phyloP scores from a whole-genome alignment of 2,113 vertebrate genomes.

The Limanda limanda region DNA sequence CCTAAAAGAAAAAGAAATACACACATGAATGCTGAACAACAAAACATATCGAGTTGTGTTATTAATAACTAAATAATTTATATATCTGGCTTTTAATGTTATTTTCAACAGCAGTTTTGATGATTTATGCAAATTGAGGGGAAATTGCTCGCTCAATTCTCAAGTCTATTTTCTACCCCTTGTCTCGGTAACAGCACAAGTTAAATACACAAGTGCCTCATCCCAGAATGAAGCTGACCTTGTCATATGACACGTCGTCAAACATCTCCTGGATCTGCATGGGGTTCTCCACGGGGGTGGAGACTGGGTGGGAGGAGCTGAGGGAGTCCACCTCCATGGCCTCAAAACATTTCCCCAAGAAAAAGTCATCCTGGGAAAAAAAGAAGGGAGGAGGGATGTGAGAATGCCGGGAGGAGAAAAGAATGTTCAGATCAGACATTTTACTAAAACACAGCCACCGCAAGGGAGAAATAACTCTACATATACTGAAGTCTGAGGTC shows the following conservation, averaged over 20 bases:
- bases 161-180: too few species aligned
- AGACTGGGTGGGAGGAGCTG: constrained; percentile 91
- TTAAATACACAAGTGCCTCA: too few species aligned
- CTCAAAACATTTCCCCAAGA: constrained; percentile 88
- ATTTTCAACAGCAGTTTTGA: background rate
- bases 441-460: too few species aligned
- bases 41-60: background rate
- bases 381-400: too few species aligned
- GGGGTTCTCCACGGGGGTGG: constrained; percentile 88
- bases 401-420: too few species aligned
- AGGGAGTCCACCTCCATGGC: constrained; percentile 92
- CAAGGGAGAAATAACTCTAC: too few species aligned
- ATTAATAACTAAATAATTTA: too few species aligned
- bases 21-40: background rate
- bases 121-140: background rate
- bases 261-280: constrained; percentile 94
- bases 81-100: background rate
- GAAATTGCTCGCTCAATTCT: too few species aligned
- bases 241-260: constrained; percentile 91
- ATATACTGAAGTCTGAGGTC: too few species aligned
- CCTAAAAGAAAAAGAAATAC: constrained; percentile 72
- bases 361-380: constrained; percentile 85
- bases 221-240: constrained; percentile 77
- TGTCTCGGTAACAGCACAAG: too few species aligned
- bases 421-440: too few species aligned